These are phyloP conservation scores for Caradrina kadenii DNA, from an alignment of 2,888 invertebrate species.

Conservation along the genomic window DNA sequence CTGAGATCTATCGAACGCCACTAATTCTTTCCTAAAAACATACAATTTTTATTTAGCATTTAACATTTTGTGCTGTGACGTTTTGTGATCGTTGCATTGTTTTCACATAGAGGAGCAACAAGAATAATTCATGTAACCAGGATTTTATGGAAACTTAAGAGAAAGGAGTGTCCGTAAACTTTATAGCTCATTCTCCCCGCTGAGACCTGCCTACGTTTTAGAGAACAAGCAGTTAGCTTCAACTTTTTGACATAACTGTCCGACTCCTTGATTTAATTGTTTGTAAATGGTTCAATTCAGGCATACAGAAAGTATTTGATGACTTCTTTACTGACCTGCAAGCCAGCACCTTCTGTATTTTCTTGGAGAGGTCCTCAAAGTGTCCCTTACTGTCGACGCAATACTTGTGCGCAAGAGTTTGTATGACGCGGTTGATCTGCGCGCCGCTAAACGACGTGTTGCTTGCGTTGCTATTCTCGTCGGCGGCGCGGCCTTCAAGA, in stretches of 20 bases:
- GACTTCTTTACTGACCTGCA: constrained; percentile 90
- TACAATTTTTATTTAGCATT: not conserved
- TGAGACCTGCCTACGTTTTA: too few species aligned
- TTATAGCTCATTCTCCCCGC: too few species aligned
- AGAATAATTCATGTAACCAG: too few species aligned
- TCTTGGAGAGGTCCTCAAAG: constrained; percentile 98
- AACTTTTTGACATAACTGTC: too few species aligned
- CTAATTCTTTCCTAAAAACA: constrained; percentile 93
- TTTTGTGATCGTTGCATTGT: not conserved
- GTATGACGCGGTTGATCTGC: constrained; percentile 97
- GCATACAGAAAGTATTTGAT: not conserved
- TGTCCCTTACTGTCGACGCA: constrained; percentile 98
- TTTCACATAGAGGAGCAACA: too few species aligned
- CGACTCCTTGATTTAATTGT: too few species aligned
- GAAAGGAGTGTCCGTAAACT: too few species aligned
- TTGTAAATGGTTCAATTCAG: too few species aligned
- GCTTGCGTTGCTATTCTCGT: constrained; percentile 87
- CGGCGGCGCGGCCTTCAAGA: constrained; percentile 91
- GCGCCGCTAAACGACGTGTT: constrained; percentile 90
- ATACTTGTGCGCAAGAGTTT: constrained; percentile 98
- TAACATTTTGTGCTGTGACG: too few species aligned
- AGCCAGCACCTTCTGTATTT: constrained; percentile 97
- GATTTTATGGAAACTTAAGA: too few species aligned
- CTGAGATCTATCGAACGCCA: constrained; percentile 97
- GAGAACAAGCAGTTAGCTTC: too few species aligned